These are phyloP conservation scores for Vanessa atalanta DNA, from an alignment of 1,140 invertebrate genomes.

Conservation along the genomic window DNA sequence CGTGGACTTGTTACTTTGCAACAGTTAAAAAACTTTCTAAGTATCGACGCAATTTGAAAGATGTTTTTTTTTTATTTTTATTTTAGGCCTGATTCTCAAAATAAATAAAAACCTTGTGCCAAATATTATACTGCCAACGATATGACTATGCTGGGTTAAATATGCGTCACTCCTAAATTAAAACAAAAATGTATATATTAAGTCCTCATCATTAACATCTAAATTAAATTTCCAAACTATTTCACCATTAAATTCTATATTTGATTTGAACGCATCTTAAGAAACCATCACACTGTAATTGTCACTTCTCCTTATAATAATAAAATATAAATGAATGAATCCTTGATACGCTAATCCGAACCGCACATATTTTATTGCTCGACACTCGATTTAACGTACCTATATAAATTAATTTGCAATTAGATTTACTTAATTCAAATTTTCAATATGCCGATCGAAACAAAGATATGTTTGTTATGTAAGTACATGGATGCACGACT, in stretches of 20 bases:
- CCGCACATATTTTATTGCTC: not conserved
- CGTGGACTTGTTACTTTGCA: conserved; percentile 14
- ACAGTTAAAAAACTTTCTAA: not conserved
- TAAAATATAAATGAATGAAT: too few species aligned
- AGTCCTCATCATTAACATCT: not conserved
- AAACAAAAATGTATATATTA: not conserved
- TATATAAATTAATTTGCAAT: conserved; percentile 4
- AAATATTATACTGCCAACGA: conserved; percentile 23
- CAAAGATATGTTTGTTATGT: conserved; percentile 29
- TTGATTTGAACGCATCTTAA: too few species aligned
- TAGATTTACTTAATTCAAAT: not conserved
- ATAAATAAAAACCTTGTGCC: conserved; percentile 19
- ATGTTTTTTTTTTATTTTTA: not conserved
- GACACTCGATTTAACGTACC: too few species aligned
- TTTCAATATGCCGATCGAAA: conserved; percentile 18
- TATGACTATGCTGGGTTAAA: conserved; percentile 23
- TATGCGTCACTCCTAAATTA: conserved; percentile 7
- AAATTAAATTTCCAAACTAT: too few species aligned
- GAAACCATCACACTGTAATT: too few species aligned
- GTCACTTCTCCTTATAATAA: too few species aligned
- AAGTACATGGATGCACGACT: conserved; percentile 33
- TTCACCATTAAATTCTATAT: too few species aligned
- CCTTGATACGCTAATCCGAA: too few species aligned
- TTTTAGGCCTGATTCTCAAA: conserved; percentile 12
- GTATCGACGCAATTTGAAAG: too few species aligned